Evolutionary conservation across 2,113 vertebrate species (phyloP), one percentile per base, ranked within the genome.

Genomic region (Phylloscopus trochilus): DNA sequence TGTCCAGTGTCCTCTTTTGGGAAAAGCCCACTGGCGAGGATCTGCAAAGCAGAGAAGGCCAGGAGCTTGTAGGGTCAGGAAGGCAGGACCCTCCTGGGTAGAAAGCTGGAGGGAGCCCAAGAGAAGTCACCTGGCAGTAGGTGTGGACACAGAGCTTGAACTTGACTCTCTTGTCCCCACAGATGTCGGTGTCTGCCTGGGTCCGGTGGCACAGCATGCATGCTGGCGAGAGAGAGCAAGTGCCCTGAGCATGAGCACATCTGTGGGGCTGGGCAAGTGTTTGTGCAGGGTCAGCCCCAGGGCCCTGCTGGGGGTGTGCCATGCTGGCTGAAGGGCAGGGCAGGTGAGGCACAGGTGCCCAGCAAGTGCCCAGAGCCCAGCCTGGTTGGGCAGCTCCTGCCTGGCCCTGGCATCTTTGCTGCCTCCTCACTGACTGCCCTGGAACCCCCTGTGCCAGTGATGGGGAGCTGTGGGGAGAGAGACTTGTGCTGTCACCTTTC

Each of bases 381-480:
- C 27, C 27, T 1, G 15, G 51, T 2, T 24, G 55, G 3, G 6
- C 31, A 37, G 41, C 47, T 53, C 30, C 23, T 49, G 59, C n/a
- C 23, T 37, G 0, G 2, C 53, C 31, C 13, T 11, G 27, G 33
- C 44, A 17, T 24, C 0, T 2, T n/a, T 67, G 16, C 26, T 43
- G 16, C 13, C 47, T 8, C 4, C 18, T 55, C 1, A 0, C 41
- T 26, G 52, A 8, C 28, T 22, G 7, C 12, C 31, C 19, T 1
- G 1, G 19, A 19, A 15, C 0, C 2, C 6, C 9, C 33, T 41
- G n/a, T n/a, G 52, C 18, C n/a, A 4, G 17, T 2, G 14, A 21
- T 0, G 0, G 11, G 44, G 44, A 44, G 5, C 12, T 23, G 7
- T 11, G 3, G 43, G 53, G 62, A 41, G 37, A 39, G 49, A 8